Evolutionary conservation across 2,113 vertebrate species (phyloP), one percentile per base, ranked within the genome.

Genomic region (Thermophis baileyi): DNA sequence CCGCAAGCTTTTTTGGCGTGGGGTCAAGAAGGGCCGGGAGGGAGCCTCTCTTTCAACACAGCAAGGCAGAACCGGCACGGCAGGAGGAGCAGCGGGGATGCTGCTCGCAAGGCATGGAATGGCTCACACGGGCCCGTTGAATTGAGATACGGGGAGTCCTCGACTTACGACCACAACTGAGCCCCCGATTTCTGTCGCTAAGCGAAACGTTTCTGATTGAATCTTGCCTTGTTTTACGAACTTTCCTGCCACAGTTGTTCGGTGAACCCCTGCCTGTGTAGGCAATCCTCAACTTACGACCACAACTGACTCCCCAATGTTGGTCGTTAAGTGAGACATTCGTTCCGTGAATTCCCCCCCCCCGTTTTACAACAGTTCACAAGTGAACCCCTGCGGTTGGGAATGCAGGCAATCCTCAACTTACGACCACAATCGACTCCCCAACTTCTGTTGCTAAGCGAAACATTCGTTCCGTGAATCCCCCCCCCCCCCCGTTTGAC

Each of bases 181-280:
- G 4, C 2, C 55, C 60, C 60, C 27, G 0, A n/a, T 63, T 69
- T n/a, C 60, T 69, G 9, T 69, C 4, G 10, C 30, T 69, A 69
- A 69, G 30, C 4, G 1, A 69, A 14, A 14, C 11, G 6, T 1
- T 27, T 63, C 1, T 2, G 4, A 11, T 0, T 0, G 30, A 14
- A 14, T 6, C 3, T 69, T 69, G 60, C 60, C 12, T 5, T 4
- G 0, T 14, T 69, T n/a, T 63, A n/a, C 4, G 1, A 63, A 12
- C 27, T 12, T 69, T 5, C 60, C 30, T 63, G 60, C 12, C 30
- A 6, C 30, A 0, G 30, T n/a, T 16, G 11, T 69, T n/a, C 1
- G 0, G 12, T n/a, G 30, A 69, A n/a, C 3, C 25, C 2, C 57
- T 10, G 57, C 57, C 8, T 3, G 9, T 6, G 30, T 0, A n/a